phyloP scores from a whole-genome alignment of 2,888 invertebrate genomes.

The Eupithecia subumbrata region DNA sequence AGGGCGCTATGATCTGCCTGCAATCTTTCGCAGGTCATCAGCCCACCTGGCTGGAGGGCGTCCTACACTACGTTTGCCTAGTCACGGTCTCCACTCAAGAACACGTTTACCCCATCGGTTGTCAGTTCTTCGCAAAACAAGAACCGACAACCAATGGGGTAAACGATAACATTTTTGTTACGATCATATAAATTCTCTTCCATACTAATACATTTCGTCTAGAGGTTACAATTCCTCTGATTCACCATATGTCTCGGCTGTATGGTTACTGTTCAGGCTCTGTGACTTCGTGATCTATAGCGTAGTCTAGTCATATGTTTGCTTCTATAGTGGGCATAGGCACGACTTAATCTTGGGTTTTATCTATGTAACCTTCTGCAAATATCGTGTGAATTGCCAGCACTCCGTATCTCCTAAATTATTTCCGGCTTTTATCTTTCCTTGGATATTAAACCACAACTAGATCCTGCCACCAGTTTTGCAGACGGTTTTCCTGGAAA shows the following conservation, averaged over 20 bases:
- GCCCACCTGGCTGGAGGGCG: too few relatives aligned
- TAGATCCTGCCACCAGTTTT: background rate
- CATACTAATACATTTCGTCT: background rate
- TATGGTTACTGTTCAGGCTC: constrained; percentile 39
- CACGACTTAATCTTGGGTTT: constrained; percentile 41
- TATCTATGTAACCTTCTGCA: constrained; percentile 36
- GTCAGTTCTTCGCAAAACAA: too few relatives aligned
- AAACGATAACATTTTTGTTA: too few relatives aligned
- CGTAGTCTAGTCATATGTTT: constrained; percentile 50
- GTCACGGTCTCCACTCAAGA: too few relatives aligned
- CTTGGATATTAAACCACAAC: background rate
- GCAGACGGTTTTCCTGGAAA: background rate
- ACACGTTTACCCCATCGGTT: too few relatives aligned
- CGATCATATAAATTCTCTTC: background rate
- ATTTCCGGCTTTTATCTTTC: background rate
- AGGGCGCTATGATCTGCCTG: too few relatives aligned
- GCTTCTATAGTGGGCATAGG: constrained; percentile 47
- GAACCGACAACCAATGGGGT: too few relatives aligned
- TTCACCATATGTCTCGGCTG: constrained; percentile 39
- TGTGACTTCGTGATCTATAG: constrained; percentile 46
- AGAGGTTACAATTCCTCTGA: constrained; percentile 26
- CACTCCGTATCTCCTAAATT: background rate
- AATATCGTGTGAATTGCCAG: constrained; percentile 15
- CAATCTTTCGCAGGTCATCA: too few relatives aligned
- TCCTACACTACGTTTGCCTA: too few relatives aligned